phyloP scores from a whole-genome alignment of 2,888 invertebrate genomes.

The Euplexia lucipara region DNA sequence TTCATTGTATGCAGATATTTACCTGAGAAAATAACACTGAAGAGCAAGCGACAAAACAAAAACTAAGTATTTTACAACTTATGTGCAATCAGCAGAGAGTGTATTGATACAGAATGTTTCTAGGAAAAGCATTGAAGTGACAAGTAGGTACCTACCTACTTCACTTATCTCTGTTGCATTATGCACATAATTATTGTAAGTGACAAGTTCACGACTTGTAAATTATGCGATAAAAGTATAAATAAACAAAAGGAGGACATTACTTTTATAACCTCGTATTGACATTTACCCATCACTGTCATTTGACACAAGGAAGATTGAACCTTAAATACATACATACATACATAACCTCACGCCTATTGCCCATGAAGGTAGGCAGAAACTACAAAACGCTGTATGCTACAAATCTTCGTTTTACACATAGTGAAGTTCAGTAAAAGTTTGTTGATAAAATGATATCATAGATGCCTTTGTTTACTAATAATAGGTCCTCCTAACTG shows the following conservation, averaged over 20 bases:
- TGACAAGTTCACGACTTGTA: conserved; percentile 44
- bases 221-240: conserved; percentile 55
- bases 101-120: conserved; percentile 18
- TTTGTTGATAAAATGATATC: conserved; percentile 54
- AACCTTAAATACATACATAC: no score
- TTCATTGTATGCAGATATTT: conserved; percentile 43
- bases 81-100: conserved; percentile 16
- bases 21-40: conserved; percentile 52
- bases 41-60: conserved; percentile 14
- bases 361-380: no score
- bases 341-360: no score
- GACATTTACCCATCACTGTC: conserved; percentile 23
- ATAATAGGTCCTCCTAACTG: conserved; percentile 50
- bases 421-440: no score
- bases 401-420: no score
- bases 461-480: conserved; percentile 49
- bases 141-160: no score
- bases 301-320: conserved; percentile 26
- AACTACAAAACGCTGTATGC: no score
- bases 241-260: conserved; percentile 52
- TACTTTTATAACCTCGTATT: conserved; percentile 47
- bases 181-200: conserved; percentile 45
- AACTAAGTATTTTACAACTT: conserved; percentile 26
- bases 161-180: conserved; percentile 41
- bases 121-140: conserved; percentile 33